Percentiles rank a stretch among this genome's conserved stretches.
Conservation (phyloP, 1,140 invertebrate species). For the Drosophila burlai region DNA sequence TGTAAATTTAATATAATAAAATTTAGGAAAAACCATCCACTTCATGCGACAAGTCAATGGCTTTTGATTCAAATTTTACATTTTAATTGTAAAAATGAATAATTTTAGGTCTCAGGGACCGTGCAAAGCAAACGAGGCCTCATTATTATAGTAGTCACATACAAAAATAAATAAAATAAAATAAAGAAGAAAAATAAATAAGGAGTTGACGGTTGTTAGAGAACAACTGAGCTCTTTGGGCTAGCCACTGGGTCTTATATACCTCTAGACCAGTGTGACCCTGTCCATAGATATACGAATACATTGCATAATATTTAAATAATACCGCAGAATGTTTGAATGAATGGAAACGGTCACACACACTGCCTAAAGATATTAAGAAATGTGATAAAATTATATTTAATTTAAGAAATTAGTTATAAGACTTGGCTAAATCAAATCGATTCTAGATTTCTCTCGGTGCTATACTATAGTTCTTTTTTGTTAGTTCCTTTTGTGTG, state of each 20-base stretch:
- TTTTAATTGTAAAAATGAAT: not conserved
- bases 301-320: not conserved
- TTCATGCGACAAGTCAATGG: no score
- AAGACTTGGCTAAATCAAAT: not conserved
- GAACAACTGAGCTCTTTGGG: not conserved
- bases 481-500: not conserved
- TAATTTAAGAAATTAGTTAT: not conserved
- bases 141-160: no score
- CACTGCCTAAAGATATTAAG: not conserved
- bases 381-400: not conserved
- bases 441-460: not conserved
- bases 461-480: not conserved
- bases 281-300: accelerated
- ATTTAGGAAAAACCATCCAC: no score
- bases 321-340: not conserved
- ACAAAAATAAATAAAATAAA: not conserved
- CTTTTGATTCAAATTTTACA: no score
- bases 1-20: no score
- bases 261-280: not conserved
- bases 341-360: not conserved
- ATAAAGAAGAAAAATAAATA: not conserved
- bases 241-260: not conserved
- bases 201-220: not conserved
- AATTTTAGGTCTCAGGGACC: no score
- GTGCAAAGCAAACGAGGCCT: no score